Base-by-base conservation (phyloP, 2,797 vertebrate genomes). In the Percopsis omiscomaycus region DNA sequence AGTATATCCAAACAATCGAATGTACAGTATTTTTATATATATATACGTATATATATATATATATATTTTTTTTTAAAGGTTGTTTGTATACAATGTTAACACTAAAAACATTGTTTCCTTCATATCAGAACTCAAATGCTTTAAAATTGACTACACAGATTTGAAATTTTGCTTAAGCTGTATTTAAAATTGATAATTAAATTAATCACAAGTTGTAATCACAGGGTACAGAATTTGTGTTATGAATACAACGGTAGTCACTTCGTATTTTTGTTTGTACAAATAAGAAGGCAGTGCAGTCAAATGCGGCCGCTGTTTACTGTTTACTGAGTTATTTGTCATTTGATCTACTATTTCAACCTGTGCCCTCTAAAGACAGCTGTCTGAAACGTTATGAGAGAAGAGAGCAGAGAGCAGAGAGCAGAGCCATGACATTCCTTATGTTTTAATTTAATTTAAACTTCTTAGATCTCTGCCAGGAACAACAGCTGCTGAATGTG, bases 401-500 rank as follows among this genome's bases (percentile, higher is more conserved):
- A 61, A 45, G 37, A 42, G 37, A 42, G 37, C 37, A 8, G 37
- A 42, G 1, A 22, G 22, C 22, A 22, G 37, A 42, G 37, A 42
- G 37, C 37, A 8, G 37, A 42, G 1, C 6, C 6, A 12, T 55
- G 53, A n/a, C 5, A 13, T n/a, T n/a, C 32, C 28, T 13, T 44
- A 9, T 32, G 14, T 53, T 15, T 12, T 14, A 57, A 5, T 42
- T 12, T 3, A 11, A 53, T 61, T 3, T 11, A n/a, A 50, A 57
- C n/a, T 73, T 29, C 8, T 32, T 57, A 98, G 97, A 84, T 98
- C 96, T 4, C 91, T 96, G 63, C 97, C 96, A 48, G 97, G 96
- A 66, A 93, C 95, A 4, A 99, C 97, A 22, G 97, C 95, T 0
- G 96, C 96, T 11, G 95, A 98, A 88, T 99, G 94, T 59, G 97